phyloP scores from a whole-genome alignment of 2,113 vertebrate genomes.

The Chloropsis cyanopogon region DNA sequence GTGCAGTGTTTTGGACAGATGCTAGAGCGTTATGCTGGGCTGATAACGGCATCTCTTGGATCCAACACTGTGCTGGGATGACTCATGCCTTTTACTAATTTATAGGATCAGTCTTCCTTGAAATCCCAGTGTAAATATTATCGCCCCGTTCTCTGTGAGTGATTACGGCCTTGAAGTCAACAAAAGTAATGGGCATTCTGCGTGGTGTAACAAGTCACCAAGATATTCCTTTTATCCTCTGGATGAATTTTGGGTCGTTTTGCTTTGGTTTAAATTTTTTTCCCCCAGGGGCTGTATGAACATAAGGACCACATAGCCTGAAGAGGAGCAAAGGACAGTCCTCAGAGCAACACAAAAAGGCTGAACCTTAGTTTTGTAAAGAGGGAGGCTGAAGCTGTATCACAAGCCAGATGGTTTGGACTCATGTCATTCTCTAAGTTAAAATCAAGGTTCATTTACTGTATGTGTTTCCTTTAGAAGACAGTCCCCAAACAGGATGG shows the following conservation, averaged over 20 bases:
- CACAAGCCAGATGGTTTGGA: not conserved
- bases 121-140: slow-evolving; percentile 68
- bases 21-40: slow-evolving; percentile 57
- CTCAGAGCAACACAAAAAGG: not conserved
- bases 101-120: slow-evolving; percentile 74
- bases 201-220: not conserved
- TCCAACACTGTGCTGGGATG: slow-evolving; percentile 62
- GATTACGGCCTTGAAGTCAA: slow-evolving; percentile 60
- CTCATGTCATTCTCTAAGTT: not conserved
- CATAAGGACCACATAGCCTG: not conserved
- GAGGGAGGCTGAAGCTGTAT: not conserved
- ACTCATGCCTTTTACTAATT: slow-evolving; percentile 78
- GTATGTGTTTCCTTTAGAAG: not conserved
- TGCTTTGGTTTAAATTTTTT: not conserved
- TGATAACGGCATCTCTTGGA: slow-evolving; percentile 68
- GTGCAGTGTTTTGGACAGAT: slow-evolving; percentile 56
- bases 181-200: slow-evolving; percentile 33
- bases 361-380: not conserved
- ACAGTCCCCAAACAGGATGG: not conserved
- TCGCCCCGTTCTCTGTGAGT: slow-evolving; percentile 7
- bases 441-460: not conserved
- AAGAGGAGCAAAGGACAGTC: not conserved
- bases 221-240: not conserved
- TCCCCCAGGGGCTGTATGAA: not conserved
- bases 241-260: not conserved